These are phyloP conservation scores for Drosophila parabipectinata DNA, from an alignment of 1,140 invertebrate genomes.

Conservation along the genomic window DNA sequence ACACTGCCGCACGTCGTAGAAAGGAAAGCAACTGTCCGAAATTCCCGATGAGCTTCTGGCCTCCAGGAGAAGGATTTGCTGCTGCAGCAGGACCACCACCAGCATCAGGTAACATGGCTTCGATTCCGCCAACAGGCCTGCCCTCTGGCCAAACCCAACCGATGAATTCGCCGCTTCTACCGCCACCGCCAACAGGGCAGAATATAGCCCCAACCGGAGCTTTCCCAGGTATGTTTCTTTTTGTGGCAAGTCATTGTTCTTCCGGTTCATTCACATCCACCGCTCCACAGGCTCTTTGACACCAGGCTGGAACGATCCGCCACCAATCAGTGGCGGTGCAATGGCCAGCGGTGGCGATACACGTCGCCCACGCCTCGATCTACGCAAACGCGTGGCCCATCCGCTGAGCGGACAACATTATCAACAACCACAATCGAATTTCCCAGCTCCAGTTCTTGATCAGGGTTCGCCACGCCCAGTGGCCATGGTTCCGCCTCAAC, in stretches of 20 bases:
- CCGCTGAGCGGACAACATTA: conserved; percentile 50
- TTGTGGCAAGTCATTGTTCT: background rate
- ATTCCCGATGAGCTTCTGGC: background rate
- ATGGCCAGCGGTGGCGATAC: conserved; percentile 22
- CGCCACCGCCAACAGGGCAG: conserved; percentile 61
- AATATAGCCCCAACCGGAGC: conserved; percentile 52
- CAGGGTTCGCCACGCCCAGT: conserved; percentile 30
- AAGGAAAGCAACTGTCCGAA: background rate
- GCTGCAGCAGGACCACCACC: background rate
- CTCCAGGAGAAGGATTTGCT: background rate
- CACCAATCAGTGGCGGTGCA: conserved; percentile 49
- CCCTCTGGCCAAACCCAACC: background rate
- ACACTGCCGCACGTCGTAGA: background rate
- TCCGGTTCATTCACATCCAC: too few relatives aligned
- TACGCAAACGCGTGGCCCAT: conserved; percentile 74
- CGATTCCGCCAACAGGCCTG: conserved; percentile 21
- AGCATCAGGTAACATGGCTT: conserved; percentile 36
- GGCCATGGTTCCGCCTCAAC: conserved; percentile 56
- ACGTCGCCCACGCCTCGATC: conserved; percentile 68
- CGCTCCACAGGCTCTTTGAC: conserved; percentile 59
- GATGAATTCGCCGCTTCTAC: conserved; percentile 13
- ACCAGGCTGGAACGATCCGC: conserved; percentile 81
- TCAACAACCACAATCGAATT: conserved; percentile 7
- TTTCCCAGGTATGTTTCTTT: conserved; percentile 53
- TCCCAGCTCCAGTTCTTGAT: background rate